Percentiles rank a stretch among this genome's conserved stretches.
Evolutionary conservation across 2,888 invertebrate genomes (phyloP).

Genomic region (Drosophila sordidapex): DNA sequence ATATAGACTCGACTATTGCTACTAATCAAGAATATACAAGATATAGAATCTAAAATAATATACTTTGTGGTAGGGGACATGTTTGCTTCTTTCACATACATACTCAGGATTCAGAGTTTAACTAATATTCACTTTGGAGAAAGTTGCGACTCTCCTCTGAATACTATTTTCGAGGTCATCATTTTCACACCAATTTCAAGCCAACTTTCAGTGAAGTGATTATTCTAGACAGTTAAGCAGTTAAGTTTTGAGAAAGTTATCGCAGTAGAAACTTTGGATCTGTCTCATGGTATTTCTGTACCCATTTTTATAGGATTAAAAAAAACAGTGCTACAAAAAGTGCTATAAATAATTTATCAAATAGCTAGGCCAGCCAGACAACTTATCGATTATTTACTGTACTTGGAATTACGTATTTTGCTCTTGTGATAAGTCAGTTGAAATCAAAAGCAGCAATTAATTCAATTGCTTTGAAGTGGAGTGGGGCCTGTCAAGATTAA

Average conservation of each 20-base stretch:
- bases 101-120: neutral
- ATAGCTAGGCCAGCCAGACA: neutral
- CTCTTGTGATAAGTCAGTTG: conserved; percentile 3
- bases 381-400: neutral
- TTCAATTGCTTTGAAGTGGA: conserved; percentile 2
- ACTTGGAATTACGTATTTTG: neutral
- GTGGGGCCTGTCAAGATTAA: conserved; percentile 46
- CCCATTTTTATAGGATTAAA: too few species aligned
- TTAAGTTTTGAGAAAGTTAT: neutral
- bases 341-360: neutral
- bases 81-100: too few species aligned
- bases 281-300: too few species aligned
- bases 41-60: too few species aligned
- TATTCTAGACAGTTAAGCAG: neutral
- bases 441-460: conserved; percentile 8
- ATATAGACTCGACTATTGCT: too few species aligned
- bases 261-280: too few species aligned
- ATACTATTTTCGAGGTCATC: neutral
- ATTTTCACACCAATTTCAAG: neutral
- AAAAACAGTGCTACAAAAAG: too few species aligned
- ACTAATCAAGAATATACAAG: too few species aligned
- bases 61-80: too few species aligned
- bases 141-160: neutral
- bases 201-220: neutral
- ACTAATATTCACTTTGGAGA: neutral